A percentile compares a stretch with the other conserved stretches of the same genome.
Evolutionary conservation across 2,113 vertebrate species (phyloP).

Genomic region (Scophthalmus maximus): DNA sequence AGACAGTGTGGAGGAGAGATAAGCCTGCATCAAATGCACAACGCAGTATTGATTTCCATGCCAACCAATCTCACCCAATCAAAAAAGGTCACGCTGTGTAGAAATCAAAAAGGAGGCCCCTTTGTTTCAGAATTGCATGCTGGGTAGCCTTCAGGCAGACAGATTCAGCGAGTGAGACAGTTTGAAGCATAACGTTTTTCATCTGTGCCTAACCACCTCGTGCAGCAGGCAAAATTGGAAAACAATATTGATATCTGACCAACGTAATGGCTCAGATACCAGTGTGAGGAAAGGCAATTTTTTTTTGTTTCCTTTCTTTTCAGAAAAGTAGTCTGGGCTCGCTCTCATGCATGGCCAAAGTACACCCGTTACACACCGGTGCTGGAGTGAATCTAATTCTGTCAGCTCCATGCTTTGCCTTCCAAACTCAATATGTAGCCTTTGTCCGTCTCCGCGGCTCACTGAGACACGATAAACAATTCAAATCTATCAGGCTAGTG

Average conservation of each 20-base stretch:
- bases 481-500: slow-evolving; percentile 49
- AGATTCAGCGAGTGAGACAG: slow-evolving; percentile 70
- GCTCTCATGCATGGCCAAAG: slow-evolving; percentile 34
- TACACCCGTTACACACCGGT: slow-evolving; percentile 35
- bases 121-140: slow-evolving; percentile 84
- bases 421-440: slow-evolving; percentile 53
- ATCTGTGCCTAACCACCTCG: slow-evolving; percentile 75
- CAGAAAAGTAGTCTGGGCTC: slow-evolving; percentile 43
- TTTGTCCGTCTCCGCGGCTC: slow-evolving; percentile 46
- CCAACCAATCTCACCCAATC: slow-evolving; percentile 85
- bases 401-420: slow-evolving; percentile 22
- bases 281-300: slow-evolving; percentile 48
- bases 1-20: slow-evolving; percentile 80
- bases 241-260: slow-evolving; percentile 78
- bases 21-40: slow-evolving; percentile 82
- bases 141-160: slow-evolving; percentile 78
- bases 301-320: slow-evolving; percentile 35
- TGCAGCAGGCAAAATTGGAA: slow-evolving; percentile 73
- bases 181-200: slow-evolving; percentile 78
- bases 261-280: slow-evolving; percentile 66
- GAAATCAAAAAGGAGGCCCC: slow-evolving; percentile 78
- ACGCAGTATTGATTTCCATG: slow-evolving; percentile 84
- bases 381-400: slow-evolving; percentile 46
- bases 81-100: slow-evolving; percentile 84
- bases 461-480: slow-evolving; percentile 60